Evolutionary conservation across 1,140 invertebrate species (phyloP).

Genomic region (Diabrotica undecimpunctata): DNA sequence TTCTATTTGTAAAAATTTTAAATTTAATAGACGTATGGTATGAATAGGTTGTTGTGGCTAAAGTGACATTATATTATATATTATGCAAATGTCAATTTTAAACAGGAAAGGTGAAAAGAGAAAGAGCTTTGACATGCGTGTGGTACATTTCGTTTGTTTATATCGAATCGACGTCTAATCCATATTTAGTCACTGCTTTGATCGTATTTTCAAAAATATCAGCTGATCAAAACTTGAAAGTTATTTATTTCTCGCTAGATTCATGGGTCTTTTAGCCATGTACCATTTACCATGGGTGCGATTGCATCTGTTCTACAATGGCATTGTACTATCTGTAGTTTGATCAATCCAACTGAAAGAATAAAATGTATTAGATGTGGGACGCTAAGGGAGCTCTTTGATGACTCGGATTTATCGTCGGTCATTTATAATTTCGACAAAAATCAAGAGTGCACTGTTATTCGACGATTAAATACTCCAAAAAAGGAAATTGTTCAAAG

Average conservation of each 20-base stretch:
- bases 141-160: not conserved
- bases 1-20: no score
- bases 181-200: not conserved
- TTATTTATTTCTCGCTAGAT: conserved; percentile 27
- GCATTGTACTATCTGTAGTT: conserved; percentile 79
- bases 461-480: conserved; percentile 29
- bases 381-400: conserved; percentile 38
- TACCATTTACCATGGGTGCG: conserved; percentile 66
- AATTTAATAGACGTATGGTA: no score
- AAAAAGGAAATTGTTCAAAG: conserved; percentile 6
- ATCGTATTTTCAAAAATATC: conserved; percentile 29
- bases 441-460: conserved; percentile 38
- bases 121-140: not conserved
- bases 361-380: conserved; percentile 77
- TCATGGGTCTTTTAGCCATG: conserved; percentile 41
- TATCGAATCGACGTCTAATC: not conserved
- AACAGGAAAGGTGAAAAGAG: no score
- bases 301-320: conserved; percentile 87
- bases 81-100: no score
- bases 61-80: no score
- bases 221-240: conserved; percentile 30
- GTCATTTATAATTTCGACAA: conserved; percentile 15
- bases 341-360: conserved; percentile 81
- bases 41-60: no score
- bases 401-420: conserved; percentile 29